Evolutionary conservation across 1,140 invertebrate genomes (phyloP).

Genomic region (Idris sp.): DNA sequence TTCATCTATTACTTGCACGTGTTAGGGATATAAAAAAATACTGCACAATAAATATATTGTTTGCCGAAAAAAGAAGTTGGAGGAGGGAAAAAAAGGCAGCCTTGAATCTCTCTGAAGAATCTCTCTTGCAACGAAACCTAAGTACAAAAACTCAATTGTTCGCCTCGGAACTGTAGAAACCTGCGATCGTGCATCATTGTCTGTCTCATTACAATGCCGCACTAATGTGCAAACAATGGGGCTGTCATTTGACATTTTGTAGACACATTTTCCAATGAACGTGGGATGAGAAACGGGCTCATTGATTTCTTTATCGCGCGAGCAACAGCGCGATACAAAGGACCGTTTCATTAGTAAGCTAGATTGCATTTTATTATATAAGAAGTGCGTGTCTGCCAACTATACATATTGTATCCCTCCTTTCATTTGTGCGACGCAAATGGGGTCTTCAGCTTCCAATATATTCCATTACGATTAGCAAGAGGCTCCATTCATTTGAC

Average conservation of each 20-base stretch:
- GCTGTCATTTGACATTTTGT: slow-evolving; percentile 54
- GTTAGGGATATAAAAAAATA: no score
- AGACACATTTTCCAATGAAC: slow-evolving; percentile 61
- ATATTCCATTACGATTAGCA: slow-evolving; percentile 54
- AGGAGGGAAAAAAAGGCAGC: no score
- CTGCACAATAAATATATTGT: no score
- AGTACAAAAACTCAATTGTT: slow-evolving; percentile 19
- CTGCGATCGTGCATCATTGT: slow-evolving; percentile 25
- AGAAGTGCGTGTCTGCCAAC: slow-evolving; percentile 60
- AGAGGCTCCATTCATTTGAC: slow-evolving; percentile 46
- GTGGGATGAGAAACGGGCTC: slow-evolving; percentile 61
- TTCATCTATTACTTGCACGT: no score
- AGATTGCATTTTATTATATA: slow-evolving; percentile 65
- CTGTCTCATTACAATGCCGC: slow-evolving; percentile 19
- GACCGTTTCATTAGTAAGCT: slow-evolving; percentile 62
- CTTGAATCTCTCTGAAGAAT: background rate
- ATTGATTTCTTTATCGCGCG: slow-evolving; percentile 62
- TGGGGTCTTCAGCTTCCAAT: slow-evolving; percentile 59
- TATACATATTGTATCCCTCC: slow-evolving; percentile 58
- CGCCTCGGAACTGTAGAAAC: background rate
- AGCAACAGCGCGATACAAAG: slow-evolving; percentile 56
- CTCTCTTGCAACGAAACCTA: background rate
- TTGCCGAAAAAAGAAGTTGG: no score
- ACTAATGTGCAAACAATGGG: slow-evolving; percentile 55
- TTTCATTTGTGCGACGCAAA: slow-evolving; percentile 51